Percentiles rank a stretch among this genome's conserved stretches.
Evolutionary conservation across 2,888 invertebrate species (phyloP).

Genomic region (Isoperla grammatica): DNA sequence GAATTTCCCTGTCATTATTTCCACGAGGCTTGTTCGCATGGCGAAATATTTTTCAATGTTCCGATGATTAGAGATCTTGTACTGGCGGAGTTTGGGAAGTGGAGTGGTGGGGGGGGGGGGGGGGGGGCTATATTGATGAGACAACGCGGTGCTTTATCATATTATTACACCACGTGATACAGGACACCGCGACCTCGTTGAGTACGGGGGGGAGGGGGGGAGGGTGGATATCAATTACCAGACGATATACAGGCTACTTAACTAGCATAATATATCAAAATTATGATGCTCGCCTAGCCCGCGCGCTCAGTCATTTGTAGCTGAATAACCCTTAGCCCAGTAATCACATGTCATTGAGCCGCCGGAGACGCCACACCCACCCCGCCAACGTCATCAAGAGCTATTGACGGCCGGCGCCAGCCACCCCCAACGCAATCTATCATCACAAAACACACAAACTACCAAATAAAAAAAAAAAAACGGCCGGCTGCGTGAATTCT

Average conservation of each 20-base stretch:
- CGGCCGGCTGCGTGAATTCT: no score
- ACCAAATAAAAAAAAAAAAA: conserved; percentile 8
- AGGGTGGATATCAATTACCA: conserved; percentile 29
- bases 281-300: conserved; percentile 22
- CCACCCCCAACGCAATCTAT: conserved; percentile 22
- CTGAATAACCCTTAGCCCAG: conserved; percentile 13
- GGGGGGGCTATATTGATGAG: conserved; percentile 16
- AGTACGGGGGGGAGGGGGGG: conserved; percentile 27
- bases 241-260: conserved; percentile 18
- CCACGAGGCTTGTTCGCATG: no score
- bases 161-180: neutral
- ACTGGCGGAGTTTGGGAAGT: no score
- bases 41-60: no score
- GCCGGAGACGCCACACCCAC: conserved; percentile 34
- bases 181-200: conserved; percentile 22
- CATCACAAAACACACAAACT: conserved; percentile 11
- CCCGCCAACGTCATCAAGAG: conserved; percentile 16
- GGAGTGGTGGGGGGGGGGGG: no score
- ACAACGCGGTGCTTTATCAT: neutral
- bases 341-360: conserved; percentile 37
- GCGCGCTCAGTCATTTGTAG: conserved; percentile 9
- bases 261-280: conserved; percentile 31
- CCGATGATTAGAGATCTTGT: no score
- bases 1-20: no score
- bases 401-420: conserved; percentile 21